Base-by-base conservation (phyloP, 2,888 invertebrate species). In the Morinoia aosen region DNA sequence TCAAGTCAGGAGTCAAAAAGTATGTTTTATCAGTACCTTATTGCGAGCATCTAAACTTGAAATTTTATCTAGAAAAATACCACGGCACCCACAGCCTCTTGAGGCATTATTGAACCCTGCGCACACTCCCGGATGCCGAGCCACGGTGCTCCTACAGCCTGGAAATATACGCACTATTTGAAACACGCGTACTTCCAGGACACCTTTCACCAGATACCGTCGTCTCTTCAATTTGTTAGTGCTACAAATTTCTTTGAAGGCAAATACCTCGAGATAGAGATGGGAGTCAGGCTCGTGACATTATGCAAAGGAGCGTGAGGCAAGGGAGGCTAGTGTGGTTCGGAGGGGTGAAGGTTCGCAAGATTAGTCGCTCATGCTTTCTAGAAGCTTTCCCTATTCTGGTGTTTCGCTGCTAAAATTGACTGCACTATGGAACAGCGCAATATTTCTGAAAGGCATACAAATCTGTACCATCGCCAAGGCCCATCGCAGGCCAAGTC, bases 371-470 rank as follows among this genome's bases (percentile, higher is more conserved):
- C 90, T 48, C 14, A 19, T 2, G 19, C 90, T 90, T 12, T 40
- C 90, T 39, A 57, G 11, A 57, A 14, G 33, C 93, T 16, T 33
- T 57, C 58, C 93, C 5, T 2, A 19, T 93, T 39, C 57, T 57
- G 93, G 93, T 12, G 33, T 57, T 93, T 33, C 48, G 57, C 33
- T 57, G 93, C 93, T 39, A 93, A 48, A 93, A 93, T 93, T 93
- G 93, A 93, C 93, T 93, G 57, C 93, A 57, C 40, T 93, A 57
- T 48, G 33, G 10, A 4, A 57, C 58, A 56, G 57, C 11, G 93
- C 93, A 93, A 93, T 93, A 93, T 57, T 93, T 93, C 93, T 93
- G 39, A 48, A 48, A 33, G n/a, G 93, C 56, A 39, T 93, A 93
- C 93, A 93, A 93, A 93, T 93, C 93, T 12, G 57, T 33, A 56